Percentiles rank a stretch among this genome's conserved stretches.
These are phyloP conservation scores for Neoseiulus cucumeris DNA, from an alignment of 1,140 invertebrate species.

Conservation along the genomic window DNA sequence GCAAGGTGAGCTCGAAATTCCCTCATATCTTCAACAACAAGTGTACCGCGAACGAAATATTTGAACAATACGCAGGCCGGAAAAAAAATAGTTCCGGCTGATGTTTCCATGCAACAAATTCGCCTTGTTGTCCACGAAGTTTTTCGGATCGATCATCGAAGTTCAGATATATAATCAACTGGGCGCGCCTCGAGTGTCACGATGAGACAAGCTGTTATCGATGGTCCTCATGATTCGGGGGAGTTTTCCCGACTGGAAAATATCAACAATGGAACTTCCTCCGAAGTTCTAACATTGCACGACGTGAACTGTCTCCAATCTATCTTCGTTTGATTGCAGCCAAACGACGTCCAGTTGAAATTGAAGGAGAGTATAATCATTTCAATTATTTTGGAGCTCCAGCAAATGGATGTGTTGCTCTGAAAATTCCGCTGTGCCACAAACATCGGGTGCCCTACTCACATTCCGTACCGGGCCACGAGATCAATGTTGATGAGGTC, in stretches of 20 bases:
- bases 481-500: not conserved
- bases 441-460: slow-evolving; percentile 21
- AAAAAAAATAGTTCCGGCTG: no score
- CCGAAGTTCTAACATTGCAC: no score
- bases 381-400: not conserved
- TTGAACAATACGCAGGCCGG: not conserved
- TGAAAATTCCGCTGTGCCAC: slow-evolving; percentile 20
- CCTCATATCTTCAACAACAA: no score
- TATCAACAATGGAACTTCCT: no score
- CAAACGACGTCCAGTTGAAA: slow-evolving; percentile 1
- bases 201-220: no score
- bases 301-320: not conserved
- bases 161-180: no score
- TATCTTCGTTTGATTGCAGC: not conserved
- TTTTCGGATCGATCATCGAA: no score
- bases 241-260: no score
- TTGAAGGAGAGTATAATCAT: not conserved
- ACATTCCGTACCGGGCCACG: slow-evolving; percentile 15
- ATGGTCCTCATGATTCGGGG: no score
- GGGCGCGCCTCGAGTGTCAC: no score
- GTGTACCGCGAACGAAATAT: not conserved
- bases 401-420: slow-evolving; percentile 10
- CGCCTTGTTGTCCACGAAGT: no score
- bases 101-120: no score
- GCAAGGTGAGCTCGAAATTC: not conserved